phyloP scores from a whole-genome alignment of 2,888 invertebrate genomes.

The Drosophila falleni region DNA sequence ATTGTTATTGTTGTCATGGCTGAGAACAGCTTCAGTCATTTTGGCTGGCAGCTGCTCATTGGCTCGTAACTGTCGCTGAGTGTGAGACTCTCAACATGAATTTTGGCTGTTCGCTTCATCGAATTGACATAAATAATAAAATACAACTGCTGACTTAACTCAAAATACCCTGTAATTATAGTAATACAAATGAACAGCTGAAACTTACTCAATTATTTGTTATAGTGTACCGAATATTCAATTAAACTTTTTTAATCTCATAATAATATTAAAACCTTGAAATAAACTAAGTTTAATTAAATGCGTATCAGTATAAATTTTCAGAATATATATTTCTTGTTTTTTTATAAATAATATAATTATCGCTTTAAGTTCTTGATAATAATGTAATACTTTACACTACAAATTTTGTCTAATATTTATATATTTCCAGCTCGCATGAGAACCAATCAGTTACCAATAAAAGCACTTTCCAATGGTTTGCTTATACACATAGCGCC shows the following conservation, averaged over 20 bases:
- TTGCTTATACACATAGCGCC: constrained; percentile 9
- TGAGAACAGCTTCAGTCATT: constrained; percentile 31
- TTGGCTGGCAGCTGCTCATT: constrained; percentile 51
- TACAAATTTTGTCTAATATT: no score
- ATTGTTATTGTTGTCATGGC: constrained; percentile 29
- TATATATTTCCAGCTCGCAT: not conserved
- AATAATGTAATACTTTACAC: no score
- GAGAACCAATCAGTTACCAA: not conserved
- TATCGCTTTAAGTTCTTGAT: no score
- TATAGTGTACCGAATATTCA: not conserved
- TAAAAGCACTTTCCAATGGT: constrained; percentile 13
- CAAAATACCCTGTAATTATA: constrained; percentile 7
- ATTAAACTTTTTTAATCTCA: no score
- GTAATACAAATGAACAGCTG: not conserved
- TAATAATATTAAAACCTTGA: no score
- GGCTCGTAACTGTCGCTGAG: constrained; percentile 33
- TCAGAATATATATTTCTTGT: no score
- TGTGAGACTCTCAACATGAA: constrained; percentile 5
- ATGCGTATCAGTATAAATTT: no score
- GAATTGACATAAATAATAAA: constrained; percentile 2
- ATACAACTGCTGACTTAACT: not conserved
- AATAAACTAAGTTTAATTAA: no score
- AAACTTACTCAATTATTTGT: not conserved
- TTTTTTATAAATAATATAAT: no score
- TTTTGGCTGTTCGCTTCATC: not conserved